Percentiles rank a stretch among this genome's conserved stretches.
Evolutionary conservation across 2,113 vertebrate genomes (phyloP).

Genomic region (Notechis scutatus): DNA sequence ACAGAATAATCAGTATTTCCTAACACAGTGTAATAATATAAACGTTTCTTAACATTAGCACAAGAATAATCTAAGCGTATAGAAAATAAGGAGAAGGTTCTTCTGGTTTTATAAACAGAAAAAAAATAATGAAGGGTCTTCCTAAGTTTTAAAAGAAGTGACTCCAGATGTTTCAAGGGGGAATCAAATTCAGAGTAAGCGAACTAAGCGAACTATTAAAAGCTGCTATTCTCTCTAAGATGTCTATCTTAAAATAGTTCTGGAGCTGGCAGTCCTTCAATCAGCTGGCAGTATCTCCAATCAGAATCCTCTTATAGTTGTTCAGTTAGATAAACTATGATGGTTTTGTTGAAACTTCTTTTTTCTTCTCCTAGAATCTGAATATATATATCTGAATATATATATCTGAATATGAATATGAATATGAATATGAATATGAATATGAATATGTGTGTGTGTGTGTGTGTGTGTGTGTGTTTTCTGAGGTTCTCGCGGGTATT

Average conservation of each 20-base stretch:
- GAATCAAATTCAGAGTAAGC: not conserved
- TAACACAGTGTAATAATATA: not conserved
- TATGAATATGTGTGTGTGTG: no score
- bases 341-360: not conserved
- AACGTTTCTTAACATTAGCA: not conserved
- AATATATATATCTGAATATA: no score
- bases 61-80: not conserved
- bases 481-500: no score
- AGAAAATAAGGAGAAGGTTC: not conserved
- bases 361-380: not conserved
- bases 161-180: not conserved
- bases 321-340: not conserved
- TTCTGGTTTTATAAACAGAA: not conserved
- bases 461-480: no score
- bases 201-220: not conserved
- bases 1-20: not conserved
- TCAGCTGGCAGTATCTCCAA: not conserved
- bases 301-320: not conserved
- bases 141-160: not conserved
- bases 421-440: no score
- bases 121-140: not conserved
- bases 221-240: not conserved
- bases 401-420: no score
- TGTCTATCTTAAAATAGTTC: not conserved
- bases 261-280: not conserved